A percentile compares a stretch with the other conserved stretches of the same genome.
These are phyloP conservation scores for Lochmaea capreae DNA, from an alignment of 2,888 invertebrate genomes.

Conservation along the genomic window DNA sequence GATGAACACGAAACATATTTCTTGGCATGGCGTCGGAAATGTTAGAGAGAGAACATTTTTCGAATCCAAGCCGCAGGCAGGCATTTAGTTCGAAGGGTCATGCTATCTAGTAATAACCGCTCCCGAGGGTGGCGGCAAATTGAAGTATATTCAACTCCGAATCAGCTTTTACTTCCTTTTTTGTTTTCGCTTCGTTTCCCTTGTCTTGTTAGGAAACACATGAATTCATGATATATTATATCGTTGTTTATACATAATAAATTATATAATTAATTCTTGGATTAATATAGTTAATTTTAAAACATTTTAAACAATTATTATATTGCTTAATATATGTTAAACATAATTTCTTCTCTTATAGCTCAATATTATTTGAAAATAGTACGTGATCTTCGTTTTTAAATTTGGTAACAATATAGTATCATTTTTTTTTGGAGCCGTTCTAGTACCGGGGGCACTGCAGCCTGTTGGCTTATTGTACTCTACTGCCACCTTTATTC, in stretches of 20 bases:
- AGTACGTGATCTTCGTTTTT: too few species aligned
- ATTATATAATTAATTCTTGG: too few species aligned
- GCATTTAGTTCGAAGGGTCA: constrained; percentile 42
- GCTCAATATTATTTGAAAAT: too few species aligned
- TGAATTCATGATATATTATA: constrained; percentile 8
- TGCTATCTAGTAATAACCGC: constrained; percentile 46
- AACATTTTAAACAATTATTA: too few species aligned
- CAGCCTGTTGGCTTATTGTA: too few species aligned
- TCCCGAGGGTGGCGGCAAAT: constrained; percentile 43
- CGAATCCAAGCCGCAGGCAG: constrained; percentile 36
- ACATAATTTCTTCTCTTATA: too few species aligned
- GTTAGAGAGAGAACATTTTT: constrained; percentile 34
- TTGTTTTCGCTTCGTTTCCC: constrained; percentile 17
- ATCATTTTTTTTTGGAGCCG: too few species aligned
- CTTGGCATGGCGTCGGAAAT: constrained; percentile 18
- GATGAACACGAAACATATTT: constrained; percentile 43
- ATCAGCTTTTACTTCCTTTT: constrained; percentile 24
- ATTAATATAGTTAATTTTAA: too few species aligned
- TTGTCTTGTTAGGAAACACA: constrained; percentile 19
- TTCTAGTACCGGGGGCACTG: too few species aligned
- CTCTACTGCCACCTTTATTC: too few species aligned
- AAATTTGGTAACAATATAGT: too few species aligned
- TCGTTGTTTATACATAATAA: neutral
- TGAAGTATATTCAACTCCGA: constrained; percentile 41
- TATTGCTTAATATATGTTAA: too few species aligned